Conservation (phyloP, 1,140 invertebrate genomes). For the Belonocnema kinseyi region DNA sequence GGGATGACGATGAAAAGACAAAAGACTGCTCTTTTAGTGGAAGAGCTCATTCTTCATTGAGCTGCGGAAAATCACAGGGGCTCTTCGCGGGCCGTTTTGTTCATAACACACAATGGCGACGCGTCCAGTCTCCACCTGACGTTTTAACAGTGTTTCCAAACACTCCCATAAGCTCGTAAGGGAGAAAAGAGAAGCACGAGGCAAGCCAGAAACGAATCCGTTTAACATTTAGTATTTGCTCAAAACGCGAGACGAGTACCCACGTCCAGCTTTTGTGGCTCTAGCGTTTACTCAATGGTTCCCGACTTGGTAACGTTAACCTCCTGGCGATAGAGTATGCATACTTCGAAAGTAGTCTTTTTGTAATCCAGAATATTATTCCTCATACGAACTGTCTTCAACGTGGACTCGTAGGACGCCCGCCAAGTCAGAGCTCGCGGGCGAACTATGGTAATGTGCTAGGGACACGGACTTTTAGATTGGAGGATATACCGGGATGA, state of each 20-base stretch:
- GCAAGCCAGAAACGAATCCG: slow-evolving; percentile 52
- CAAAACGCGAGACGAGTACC: slow-evolving; percentile 58
- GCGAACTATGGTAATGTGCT: slow-evolving; percentile 66
- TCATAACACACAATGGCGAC: slow-evolving; percentile 50
- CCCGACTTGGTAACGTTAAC: slow-evolving; percentile 44
- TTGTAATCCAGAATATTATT: slow-evolving; percentile 57
- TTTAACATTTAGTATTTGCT: slow-evolving; percentile 65
- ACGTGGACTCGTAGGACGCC: slow-evolving; percentile 44
- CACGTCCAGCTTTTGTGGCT: slow-evolving; percentile 60
- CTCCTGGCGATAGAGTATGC: slow-evolving; percentile 51
- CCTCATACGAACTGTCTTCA: slow-evolving; percentile 55
- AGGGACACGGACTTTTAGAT: slow-evolving; percentile 60
- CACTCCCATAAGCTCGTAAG: slow-evolving; percentile 56
- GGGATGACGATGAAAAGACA: slow-evolving; percentile 62
- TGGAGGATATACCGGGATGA: slow-evolving; percentile 62
- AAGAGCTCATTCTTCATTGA: slow-evolving; percentile 34
- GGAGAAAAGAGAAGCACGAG: slow-evolving; percentile 49
- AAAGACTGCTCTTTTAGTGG: slow-evolving; percentile 46
- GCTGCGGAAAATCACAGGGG: slow-evolving; percentile 30
- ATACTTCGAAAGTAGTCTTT: slow-evolving; percentile 59
- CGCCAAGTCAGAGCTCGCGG: slow-evolving; percentile 51
- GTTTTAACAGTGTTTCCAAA: slow-evolving; percentile 70
- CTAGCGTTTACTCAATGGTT: slow-evolving; percentile 56
- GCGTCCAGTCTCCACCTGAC: slow-evolving; percentile 55
- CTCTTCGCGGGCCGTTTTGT: slow-evolving; percentile 47